Base-by-base conservation (phyloP, 2,113 vertebrate genomes). In the Erinaceus europaeus region DNA sequence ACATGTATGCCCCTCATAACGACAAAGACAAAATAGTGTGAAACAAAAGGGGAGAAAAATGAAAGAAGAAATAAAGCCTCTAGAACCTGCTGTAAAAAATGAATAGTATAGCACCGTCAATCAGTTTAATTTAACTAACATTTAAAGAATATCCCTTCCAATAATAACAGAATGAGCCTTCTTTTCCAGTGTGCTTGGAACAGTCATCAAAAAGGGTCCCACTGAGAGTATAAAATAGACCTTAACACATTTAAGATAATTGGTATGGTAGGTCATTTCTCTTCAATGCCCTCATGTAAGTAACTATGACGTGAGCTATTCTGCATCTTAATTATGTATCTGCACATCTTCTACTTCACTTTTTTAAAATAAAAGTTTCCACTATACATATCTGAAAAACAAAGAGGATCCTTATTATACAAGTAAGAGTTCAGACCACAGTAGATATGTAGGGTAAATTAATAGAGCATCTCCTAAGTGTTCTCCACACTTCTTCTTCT, bases 391-490 rank as follows among this genome's bases (percentile, higher is more conserved):
- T n/a, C n/a, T n/a, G n/a, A n/a, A n/a, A n/a, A n/a, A n/a, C n/a
- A n/a, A n/a, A 79, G 50, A 48, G 59, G 10, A 29, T 5, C 48
- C 46, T 52, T 40, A 21, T n/a, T 38, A n/a, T 21, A 65, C 50
- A 38, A 29, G 44, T 50, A 50, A 48, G 59, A 38, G 36, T 52
- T 64, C 25, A 52, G 34, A 38, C 46, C 25, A 50, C 34, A 23
- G 15, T 65, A 46, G 61, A 36, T 20, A 65, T 23, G 8, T 29
- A 52, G 42, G 29, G 9, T 3, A 62, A 48, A 17, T 12, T 50
- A 50, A 50, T 38, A 48, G 46, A n/a, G 61, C 62, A n/a, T 73
- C 89, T 84, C 78, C 83, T 71, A 75, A 90, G 86, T 9, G 17
- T 78, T 74, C 64, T 52, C 89, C 88, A 84, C 59, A 81, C n/a